phyloP scores from a whole-genome alignment of 1,140 invertebrate species.

The Eupristina koningsbergeri region DNA sequence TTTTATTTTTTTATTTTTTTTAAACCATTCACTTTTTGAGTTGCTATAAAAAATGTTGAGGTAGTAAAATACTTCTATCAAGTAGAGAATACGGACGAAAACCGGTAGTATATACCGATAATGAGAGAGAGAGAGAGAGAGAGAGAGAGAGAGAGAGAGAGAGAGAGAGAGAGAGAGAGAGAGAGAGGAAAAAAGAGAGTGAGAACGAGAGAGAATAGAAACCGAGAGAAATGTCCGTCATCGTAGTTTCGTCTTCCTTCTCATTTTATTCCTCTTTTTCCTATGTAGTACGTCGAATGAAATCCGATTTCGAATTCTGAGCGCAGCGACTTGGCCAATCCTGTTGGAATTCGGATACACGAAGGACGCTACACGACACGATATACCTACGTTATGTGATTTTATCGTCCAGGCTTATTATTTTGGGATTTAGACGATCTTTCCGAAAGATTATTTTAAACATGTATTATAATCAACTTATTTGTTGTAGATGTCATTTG shows the following conservation, averaged over 20 bases:
- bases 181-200: no score
- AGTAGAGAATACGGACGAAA: neutral
- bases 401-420: slow-evolving; percentile 7
- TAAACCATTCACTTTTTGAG: neutral
- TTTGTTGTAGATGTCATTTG: neutral
- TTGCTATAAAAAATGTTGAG: slow-evolving; percentile 18
- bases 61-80: slow-evolving; percentile 4
- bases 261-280: neutral
- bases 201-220: neutral
- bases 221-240: slow-evolving; percentile 19
- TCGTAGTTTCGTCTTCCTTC: slow-evolving; percentile 15
- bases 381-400: slow-evolving; percentile 25
- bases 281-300: slow-evolving; percentile 9
- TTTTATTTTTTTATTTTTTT: no score
- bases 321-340: slow-evolving; percentile 18
- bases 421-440: slow-evolving; percentile 5
- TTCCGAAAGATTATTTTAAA: slow-evolving; percentile 36
- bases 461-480: neutral
- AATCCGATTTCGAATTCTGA: slow-evolving; percentile 40
- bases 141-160: slow-evolving; percentile 1
- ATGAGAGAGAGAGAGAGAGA: slow-evolving; percentile 1
- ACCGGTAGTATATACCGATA: neutral
- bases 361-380: slow-evolving; percentile 32
- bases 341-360: slow-evolving; percentile 19
- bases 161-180: neutral